Evolutionary conservation across 2,113 vertebrate genomes (phyloP).

Genomic region (Tiliqua scincoides): DNA sequence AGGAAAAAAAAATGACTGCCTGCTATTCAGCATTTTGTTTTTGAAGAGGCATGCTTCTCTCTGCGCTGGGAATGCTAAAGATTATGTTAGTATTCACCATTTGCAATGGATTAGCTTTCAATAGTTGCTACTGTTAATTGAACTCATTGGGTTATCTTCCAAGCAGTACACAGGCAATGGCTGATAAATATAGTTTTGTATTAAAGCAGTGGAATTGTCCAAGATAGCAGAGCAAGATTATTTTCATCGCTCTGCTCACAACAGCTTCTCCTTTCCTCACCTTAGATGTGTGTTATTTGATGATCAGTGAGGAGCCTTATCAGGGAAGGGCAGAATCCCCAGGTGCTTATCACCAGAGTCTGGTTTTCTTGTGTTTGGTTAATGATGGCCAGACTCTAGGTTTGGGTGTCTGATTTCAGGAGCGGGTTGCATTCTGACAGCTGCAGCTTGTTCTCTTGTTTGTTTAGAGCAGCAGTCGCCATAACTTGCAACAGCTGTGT

Average conservation of each 20-base stretch:
- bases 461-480: too few species aligned
- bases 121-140: neutral
- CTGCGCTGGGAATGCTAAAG: neutral
- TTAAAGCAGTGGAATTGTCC: neutral
- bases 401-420: neutral
- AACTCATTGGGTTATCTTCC: neutral
- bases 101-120: neutral
- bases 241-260: neutral
- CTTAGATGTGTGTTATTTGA: slow-evolving; percentile 1
- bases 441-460: neutral
- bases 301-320: neutral
- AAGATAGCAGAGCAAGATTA: neutral
- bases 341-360: neutral
- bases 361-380: neutral
- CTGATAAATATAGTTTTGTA: neutral
- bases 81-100: neutral
- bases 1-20: neutral
- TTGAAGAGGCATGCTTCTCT: neutral
- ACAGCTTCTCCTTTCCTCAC: neutral
- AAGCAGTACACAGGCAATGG: neutral
- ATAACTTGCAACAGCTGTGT: too few species aligned
- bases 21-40: neutral
- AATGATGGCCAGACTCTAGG: neutral
- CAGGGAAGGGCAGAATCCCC: neutral
- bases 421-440: accelerated